These are phyloP conservation scores for Circaetus cinerascens DNA, from an alignment of 2,113 vertebrate genomes.

Conservation along the genomic window DNA sequence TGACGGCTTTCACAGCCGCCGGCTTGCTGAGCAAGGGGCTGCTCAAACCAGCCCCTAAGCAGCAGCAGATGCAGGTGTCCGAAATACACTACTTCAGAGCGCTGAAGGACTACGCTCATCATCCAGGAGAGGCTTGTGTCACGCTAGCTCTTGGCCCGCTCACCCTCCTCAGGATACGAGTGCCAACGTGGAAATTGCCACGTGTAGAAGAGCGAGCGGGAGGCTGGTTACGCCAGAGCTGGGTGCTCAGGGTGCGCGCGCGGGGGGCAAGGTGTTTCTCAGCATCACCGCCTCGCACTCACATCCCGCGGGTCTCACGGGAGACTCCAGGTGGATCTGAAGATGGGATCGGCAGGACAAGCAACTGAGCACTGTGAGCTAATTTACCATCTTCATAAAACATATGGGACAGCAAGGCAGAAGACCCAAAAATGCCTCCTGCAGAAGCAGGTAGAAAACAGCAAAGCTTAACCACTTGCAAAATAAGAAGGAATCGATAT, in stretches of 20 bases:
- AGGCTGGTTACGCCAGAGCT: accelerated
- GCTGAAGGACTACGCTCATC: accelerated
- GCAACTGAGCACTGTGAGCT: not conserved
- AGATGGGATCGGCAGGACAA: not conserved
- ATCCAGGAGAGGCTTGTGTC: not conserved
- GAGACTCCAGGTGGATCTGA: not conserved
- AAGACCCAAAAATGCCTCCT: not conserved
- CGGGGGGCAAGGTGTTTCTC: accelerated
- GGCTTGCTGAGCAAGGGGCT: accelerated
- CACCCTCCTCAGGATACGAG: accelerated
- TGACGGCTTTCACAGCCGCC: accelerated
- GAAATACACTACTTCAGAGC: accelerated
- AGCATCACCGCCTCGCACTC: not conserved
- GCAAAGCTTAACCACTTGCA: not conserved
- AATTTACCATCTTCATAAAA: not conserved
- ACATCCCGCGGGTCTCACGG: accelerated
- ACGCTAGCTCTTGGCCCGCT: not conserved
- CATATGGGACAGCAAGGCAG: not conserved
- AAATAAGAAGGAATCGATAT: not conserved
- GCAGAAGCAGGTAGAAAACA: not conserved
- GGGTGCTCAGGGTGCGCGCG: not conserved
- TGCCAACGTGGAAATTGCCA: accelerated
- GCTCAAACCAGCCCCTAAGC: accelerated
- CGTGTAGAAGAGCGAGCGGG: accelerated
- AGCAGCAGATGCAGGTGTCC: not conserved